Percentiles rank a stretch among this genome's conserved stretches.
Evolutionary conservation across 2,888 invertebrate species (phyloP).

Genomic region (Myopa testacea): DNA sequence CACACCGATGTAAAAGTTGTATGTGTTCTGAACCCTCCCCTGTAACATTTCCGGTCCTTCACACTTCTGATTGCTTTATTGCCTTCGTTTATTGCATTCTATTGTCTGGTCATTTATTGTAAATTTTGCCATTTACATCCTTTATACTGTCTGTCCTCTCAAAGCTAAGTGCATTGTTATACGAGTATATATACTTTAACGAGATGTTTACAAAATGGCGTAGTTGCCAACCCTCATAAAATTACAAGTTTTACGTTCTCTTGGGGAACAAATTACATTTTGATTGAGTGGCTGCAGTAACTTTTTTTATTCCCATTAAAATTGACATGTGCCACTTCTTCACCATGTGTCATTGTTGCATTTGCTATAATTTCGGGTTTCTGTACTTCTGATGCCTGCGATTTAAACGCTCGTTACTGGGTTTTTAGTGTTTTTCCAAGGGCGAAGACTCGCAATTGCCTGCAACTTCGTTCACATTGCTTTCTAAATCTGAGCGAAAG

Average conservation of each 20-base stretch:
- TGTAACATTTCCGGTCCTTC: not conserved
- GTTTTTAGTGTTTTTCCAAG: constrained; percentile 9
- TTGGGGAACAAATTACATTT: constrained; percentile 28
- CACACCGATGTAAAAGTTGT: too few species aligned
- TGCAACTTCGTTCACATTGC: constrained; percentile 18
- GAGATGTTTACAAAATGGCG: not conserved
- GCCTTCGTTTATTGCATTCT: not conserved
- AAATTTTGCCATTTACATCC: not conserved
- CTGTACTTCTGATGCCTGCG: not conserved
- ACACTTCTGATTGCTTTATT: not conserved
- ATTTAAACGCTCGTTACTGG: not conserved
- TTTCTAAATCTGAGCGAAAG: not conserved
- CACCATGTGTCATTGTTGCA: constrained; percentile 6
- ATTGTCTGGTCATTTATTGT: constrained; percentile 16
- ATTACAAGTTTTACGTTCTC: constrained; percentile 22
- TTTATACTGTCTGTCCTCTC: not conserved
- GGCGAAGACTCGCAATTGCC: constrained; percentile 13
- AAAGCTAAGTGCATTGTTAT: too few species aligned
- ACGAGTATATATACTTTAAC: not conserved
- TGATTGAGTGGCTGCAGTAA: constrained; percentile 31
- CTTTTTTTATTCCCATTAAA: not conserved
- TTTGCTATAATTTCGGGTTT: constrained; percentile 18
- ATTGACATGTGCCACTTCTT: constrained; percentile 19
- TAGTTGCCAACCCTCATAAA: constrained; percentile 22
- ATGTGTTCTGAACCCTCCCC: too few species aligned